Evolutionary conservation across 1,140 invertebrate genomes (phyloP), one percentile per base, ranked within the genome.

Genomic region (Anoplolepis gracilipes): DNA sequence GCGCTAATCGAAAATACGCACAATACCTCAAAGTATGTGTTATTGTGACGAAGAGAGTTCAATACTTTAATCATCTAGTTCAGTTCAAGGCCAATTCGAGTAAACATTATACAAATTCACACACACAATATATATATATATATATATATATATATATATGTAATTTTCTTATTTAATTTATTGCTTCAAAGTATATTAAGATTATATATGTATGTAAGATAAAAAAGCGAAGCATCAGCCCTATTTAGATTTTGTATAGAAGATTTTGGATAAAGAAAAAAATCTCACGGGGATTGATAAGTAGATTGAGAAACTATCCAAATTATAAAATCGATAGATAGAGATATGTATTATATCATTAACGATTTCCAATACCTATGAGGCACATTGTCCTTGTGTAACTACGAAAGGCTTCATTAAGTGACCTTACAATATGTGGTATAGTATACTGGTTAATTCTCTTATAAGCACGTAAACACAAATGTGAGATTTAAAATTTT

Each of bases 351-450:
- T 81, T 28, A 30, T 57, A 10, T 59, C 25, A 59, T 82, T 36
- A 82, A 82, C 65, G 67, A 82, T 82, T 82, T 82, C 78, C 78
- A 13, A 82, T 82, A 82, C 0, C 25, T 46, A 10, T 22, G 30
- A 67, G 65, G 59, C 25, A 30, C 11, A 59, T 72, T 73, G 49
- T 59, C 78, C 78, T 82, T 82, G 53, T 16, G 6, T 19, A 59
- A 42, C 53, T 33, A 61, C 25, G 25, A 82, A 61, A 82, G 55
- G 67, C 67, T 81, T 81, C 65, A 72, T 72, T 81, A 72, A 81
- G 70, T 72, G 65, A 72, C 49, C 78, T 73, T 61, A 72, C 36
- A n/a, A 5, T 64, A 46, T 49, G 16, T 3, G 16, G 46, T 49
- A 49, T 49, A 49, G 16, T 49, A 49, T 33, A 25, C 11, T 39